These are phyloP conservation scores for Felis catus DNA, from an alignment of 2,113 vertebrate species.

Conservation along the genomic window DNA sequence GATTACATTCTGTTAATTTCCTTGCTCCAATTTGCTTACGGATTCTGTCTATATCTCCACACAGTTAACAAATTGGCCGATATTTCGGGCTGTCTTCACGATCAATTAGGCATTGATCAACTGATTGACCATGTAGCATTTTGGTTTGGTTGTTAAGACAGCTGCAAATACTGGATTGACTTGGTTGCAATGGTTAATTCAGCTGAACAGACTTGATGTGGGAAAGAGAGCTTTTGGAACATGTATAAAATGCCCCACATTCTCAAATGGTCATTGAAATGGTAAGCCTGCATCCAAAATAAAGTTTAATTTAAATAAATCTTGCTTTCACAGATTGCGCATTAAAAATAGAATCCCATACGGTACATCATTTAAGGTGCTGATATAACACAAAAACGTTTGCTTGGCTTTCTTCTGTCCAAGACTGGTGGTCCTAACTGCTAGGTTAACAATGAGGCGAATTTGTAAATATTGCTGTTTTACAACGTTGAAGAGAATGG, in stretches of 20 bases:
- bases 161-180: not conserved
- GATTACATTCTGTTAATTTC: constrained; percentile 55
- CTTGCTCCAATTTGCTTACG: constrained; percentile 12
- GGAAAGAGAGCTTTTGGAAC: not conserved
- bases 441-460: not conserved
- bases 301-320: not conserved
- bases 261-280: constrained; percentile 10
- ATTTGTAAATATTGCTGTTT: not conserved
- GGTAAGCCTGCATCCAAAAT: not conserved
- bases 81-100: constrained; percentile 63
- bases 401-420: not conserved
- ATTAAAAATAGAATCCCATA: not conserved
- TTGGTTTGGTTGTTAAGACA: constrained; percentile 41
- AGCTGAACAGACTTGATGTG: not conserved
- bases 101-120: constrained; percentile 64
- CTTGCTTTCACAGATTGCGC: not conserved
- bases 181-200: not conserved
- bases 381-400: not conserved
- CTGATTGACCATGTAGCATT: constrained; percentile 46
- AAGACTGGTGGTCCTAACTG: not conserved
- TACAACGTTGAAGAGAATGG: not conserved
- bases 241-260: not conserved
- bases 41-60: constrained; percentile 21
- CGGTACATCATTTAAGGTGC: not conserved
- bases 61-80: constrained; percentile 64